Conservation (phyloP, 2,797 vertebrate genomes). For the Sebastes goodei region DNA sequence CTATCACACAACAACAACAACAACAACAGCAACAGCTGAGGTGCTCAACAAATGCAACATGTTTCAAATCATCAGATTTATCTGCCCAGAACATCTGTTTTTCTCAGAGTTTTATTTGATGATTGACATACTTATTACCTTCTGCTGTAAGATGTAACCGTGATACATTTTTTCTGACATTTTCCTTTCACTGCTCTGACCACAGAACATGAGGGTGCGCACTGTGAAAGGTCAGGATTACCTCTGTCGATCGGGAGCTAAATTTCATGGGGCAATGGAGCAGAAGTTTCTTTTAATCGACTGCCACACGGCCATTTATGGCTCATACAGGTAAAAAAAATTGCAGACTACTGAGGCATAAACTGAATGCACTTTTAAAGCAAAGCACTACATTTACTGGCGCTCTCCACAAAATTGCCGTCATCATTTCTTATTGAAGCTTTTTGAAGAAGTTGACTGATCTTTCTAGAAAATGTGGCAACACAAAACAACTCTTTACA, state of each 20-base stretch:
- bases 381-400: constrained; percentile 3
- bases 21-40: not conserved
- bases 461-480: not conserved
- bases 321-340: constrained; percentile 93
- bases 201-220: constrained; percentile 94
- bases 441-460: not conserved
- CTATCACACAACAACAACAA: not conserved
- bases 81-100: not conserved
- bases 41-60: not conserved
- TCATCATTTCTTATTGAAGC: not conserved
- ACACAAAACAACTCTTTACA: not conserved
- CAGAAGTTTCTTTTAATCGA: constrained; percentile 95
- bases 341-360: not conserved
- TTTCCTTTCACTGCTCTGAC: constrained; percentile 45
- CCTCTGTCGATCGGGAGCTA: constrained; percentile 92
- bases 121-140: not conserved
- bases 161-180: constrained; percentile 12
- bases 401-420: not conserved
- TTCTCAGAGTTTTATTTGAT: not conserved
- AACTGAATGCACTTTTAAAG: constrained; percentile 4
- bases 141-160: not conserved
- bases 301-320: constrained; percentile 93
- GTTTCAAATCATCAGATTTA: not conserved
- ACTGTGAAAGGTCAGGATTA: constrained; percentile 95
- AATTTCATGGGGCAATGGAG: constrained; percentile 93